Evolutionary conservation across 2,113 vertebrate genomes (phyloP).

Genomic region (Hippocampus guttulatus): DNA sequence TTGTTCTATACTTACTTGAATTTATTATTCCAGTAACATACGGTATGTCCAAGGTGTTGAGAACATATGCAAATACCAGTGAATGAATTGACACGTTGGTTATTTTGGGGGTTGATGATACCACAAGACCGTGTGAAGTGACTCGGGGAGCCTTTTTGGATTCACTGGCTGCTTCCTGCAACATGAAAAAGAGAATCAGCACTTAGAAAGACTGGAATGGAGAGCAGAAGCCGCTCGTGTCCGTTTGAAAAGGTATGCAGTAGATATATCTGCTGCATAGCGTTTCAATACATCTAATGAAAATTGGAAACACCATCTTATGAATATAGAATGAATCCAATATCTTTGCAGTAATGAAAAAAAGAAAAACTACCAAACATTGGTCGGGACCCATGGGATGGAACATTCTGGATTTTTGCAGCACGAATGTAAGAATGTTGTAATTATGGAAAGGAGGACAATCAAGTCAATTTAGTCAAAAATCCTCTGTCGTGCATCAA

Average conservation of each 20-base stretch:
- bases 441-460: not conserved
- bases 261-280: too few relatives aligned
- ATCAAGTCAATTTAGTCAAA: not conserved
- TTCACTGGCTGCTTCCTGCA: slow-evolving; percentile 9
- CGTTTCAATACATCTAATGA: not conserved
- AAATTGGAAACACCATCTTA: not conserved
- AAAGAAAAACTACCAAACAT: not conserved
- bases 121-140: slow-evolving; percentile 27
- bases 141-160: slow-evolving; percentile 32
- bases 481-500: slow-evolving; percentile 34
- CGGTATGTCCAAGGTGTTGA: slow-evolving; percentile 27
- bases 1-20: slow-evolving; percentile 34
- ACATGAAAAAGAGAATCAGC: slow-evolving; percentile 42
- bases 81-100: slow-evolving; percentile 13
- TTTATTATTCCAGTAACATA: slow-evolving; percentile 39
- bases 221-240: slow-evolving; percentile 18
- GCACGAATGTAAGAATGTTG: not conserved
- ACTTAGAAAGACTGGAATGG: slow-evolving; percentile 28
- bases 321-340: not conserved
- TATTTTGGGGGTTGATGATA: slow-evolving; percentile 54
- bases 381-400: not conserved
- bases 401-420: not conserved
- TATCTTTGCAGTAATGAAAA: not conserved
- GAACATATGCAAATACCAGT: slow-evolving; percentile 50
- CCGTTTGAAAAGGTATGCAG: not conserved